Conservation (phyloP, 2,888 invertebrate species). For the Saturnia pavonia region DNA sequence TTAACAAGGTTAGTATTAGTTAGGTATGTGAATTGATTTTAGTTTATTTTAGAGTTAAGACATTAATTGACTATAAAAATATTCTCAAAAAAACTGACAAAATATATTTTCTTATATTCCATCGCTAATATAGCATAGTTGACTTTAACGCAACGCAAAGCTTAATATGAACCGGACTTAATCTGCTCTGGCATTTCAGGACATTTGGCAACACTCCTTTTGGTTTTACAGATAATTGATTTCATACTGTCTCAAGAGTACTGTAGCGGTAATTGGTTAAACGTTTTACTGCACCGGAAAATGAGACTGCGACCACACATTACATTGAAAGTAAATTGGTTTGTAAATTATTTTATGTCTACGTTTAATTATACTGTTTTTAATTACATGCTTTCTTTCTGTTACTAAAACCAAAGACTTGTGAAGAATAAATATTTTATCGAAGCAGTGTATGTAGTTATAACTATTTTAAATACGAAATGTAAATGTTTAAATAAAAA, state of each 20-base stretch:
- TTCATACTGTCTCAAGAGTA: slow-evolving; percentile 12
- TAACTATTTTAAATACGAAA: not conserved
- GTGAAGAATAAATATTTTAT: not conserved
- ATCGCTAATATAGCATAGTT: not conserved
- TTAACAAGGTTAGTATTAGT: too few relatives aligned
- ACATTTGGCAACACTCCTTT: slow-evolving; percentile 51
- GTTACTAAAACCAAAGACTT: not conserved
- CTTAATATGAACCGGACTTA: not conserved
- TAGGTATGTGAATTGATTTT: too few relatives aligned
- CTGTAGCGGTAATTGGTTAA: slow-evolving; percentile 25
- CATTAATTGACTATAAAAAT: too few relatives aligned
- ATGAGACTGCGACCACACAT: slow-evolving; percentile 2
- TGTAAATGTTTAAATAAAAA: too few relatives aligned
- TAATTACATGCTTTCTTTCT: not conserved
- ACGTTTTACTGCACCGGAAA: slow-evolving; percentile 23
- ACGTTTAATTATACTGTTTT: not conserved
- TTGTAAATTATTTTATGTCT: not conserved
- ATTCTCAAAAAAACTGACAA: not conserved
- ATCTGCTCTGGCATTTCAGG: slow-evolving; percentile 18
- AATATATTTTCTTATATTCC: not conserved
- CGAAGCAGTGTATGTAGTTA: not conserved
- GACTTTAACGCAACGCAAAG: not conserved
- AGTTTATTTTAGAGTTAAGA: too few relatives aligned
- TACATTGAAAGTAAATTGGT: slow-evolving; percentile 5
- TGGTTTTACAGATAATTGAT: slow-evolving; percentile 26